Evolutionary conservation across 1,140 invertebrate species (phyloP), one percentile per base, ranked within the genome.

Genomic region (Brachionus asplanchnoidis): DNA sequence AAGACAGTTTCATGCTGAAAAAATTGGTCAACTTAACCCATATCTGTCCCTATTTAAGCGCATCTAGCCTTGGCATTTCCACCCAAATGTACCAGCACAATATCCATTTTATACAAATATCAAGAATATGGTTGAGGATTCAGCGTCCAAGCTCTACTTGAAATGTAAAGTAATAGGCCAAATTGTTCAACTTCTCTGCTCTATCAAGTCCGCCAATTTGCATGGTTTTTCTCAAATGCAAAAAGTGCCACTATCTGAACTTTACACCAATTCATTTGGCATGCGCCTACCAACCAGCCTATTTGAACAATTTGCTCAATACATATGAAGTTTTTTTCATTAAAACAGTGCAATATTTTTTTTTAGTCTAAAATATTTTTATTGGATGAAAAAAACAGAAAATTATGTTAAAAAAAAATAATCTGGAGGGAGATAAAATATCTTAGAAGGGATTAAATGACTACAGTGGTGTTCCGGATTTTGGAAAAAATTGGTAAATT

Each of bases 181-280:
- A 77, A 77, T 50, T 77, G 20, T 77, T 14, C 32, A 77, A 77
- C 26, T 77, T 26, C 50, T 77, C 73, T 3, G 46, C 26, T 3
- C 2, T 12, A 3, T 50, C 73, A 26, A 20, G 40, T 26, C 73
- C 73, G 26, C 68, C 40, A 5, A 46, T 77, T 26, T 26, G 42
- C 3, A 50, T 46, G 20, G 73, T 77, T 23, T 77, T 77, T 77
- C 42, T 77, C 11, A 20, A 23, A n/a, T 77, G 73, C 46, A 77
- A 77, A 50, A 46, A 53, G 23, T 77, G 73, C 50, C 20, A 77
- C n/a, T 77, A 53, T 23, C 17, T 77, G 7, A 77, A 77, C 28
- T 77, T 77, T 23, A 77, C 73, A 28, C 73, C 73, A 46, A 46
- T 77, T 53, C 73, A 77, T 77, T 14, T 77, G 42, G 73, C 73